Evolutionary conservation across 2,113 vertebrate species (phyloP), one percentile per base, ranked within the genome.

Genomic region (Harpagus bidentatus): DNA sequence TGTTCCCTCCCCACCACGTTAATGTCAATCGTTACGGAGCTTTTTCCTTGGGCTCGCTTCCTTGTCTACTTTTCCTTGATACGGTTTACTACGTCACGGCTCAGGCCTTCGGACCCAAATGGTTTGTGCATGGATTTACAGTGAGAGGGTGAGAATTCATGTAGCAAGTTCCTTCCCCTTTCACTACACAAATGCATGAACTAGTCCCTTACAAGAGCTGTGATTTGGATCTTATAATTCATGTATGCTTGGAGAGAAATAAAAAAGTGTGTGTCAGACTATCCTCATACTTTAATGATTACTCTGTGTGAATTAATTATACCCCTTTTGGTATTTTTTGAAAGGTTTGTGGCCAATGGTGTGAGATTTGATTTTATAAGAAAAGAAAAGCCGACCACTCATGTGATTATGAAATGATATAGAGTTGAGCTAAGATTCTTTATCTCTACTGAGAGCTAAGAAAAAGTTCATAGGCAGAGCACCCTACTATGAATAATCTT

Each of bases 401-500:
- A 6, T 82, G 38, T 95, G 94, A 83, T 95, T 91, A 66, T 43
- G 29, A 66, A 94, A 82, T 93, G 86, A 91, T 86, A 80, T 58
- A 67, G 61, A 94, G 77, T 82, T 94, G 90, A 91, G 82, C 50
- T 91, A 93, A 88, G 91, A 86, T 95, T 82, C 85, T 91, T 93
- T 95, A 83, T 95, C 88, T 92, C 32, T 47, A 67, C 70, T 26
- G 91, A 90, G 55, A 94, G 82, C 70, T 87, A 85, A 85, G 87
- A 95, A 91, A 82, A 95, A 86, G 71, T 95, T 93, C 87, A 94
- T 59, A 93, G 73, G 69, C 83, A 94, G 74, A 91, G 82, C 70
- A 93, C 66, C 86, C 81, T 95, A 88, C 84, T 97, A 96, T 95
- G 93, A 97, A 94, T 97, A 97, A 95, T 95, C 91, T 90, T 89